Conservation (phyloP, 2,888 invertebrate species). For the Platycheirus albimanus region DNA sequence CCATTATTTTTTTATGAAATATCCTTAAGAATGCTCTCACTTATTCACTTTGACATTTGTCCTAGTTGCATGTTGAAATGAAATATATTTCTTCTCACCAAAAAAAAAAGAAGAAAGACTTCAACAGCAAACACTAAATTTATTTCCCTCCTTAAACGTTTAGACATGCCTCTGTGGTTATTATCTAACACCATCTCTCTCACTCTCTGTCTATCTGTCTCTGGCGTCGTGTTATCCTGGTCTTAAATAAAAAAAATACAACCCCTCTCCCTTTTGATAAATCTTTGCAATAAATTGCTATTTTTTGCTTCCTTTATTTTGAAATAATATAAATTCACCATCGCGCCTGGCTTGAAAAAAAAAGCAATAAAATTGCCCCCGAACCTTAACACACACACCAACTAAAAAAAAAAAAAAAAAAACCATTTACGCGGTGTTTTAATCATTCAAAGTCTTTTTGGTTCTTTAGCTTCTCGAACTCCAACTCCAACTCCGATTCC, state of each 20-base stretch:
- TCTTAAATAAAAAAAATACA: slow-evolving; percentile 36
- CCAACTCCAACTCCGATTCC: slow-evolving; percentile 3
- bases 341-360: slow-evolving; percentile 11
- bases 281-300: slow-evolving; percentile 74
- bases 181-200: slow-evolving; percentile 35
- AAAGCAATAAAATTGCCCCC: slow-evolving; percentile 55
- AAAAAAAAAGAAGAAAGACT: neutral
- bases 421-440: slow-evolving; percentile 40
- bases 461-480: slow-evolving; percentile 46
- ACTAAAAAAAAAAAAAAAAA: slow-evolving; percentile 33
- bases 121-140: slow-evolving; percentile 26
- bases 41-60: slow-evolving; percentile 36
- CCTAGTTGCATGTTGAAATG: slow-evolving; percentile 3
- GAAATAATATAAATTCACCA: slow-evolving; percentile 29
- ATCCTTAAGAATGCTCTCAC: neutral
- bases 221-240: slow-evolving; percentile 6
- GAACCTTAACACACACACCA: no score
- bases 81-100: slow-evolving; percentile 21
- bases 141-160: slow-evolving; percentile 57
- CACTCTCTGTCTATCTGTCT: neutral
- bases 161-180: slow-evolving; percentile 57
- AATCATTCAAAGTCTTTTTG: slow-evolving; percentile 55
- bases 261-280: slow-evolving; percentile 55
- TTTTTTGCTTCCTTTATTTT: slow-evolving; percentile 4
- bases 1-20: neutral